Percentiles rank a stretch among this genome's conserved stretches.
phyloP scores from a whole-genome alignment of 2,888 invertebrate species.

The Mythimna ferrago region DNA sequence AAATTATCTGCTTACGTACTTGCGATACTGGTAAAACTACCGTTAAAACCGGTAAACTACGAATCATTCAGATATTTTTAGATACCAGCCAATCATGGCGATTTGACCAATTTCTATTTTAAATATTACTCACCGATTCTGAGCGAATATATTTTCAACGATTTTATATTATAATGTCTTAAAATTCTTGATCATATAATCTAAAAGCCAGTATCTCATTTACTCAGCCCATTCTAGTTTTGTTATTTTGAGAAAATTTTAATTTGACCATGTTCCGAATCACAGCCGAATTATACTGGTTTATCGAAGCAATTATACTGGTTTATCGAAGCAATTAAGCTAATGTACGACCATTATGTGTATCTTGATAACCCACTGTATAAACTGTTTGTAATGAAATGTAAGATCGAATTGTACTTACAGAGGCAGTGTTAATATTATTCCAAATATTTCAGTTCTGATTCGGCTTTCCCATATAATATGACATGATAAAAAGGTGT shows the following conservation, averaged over 20 bases:
- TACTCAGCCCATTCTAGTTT: conserved; percentile 55
- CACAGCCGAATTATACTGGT: conserved; percentile 56
- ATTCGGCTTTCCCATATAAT: conserved; percentile 54
- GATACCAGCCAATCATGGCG: conserved; percentile 21
- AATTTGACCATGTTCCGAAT: conserved; percentile 57
- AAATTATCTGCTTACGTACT: conserved; percentile 52
- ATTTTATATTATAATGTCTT: conserved; percentile 57
- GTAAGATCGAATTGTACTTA: conserved; percentile 33
- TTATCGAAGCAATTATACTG: conserved; percentile 43
- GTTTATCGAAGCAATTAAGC: conserved; percentile 45
- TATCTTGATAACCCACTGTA: conserved; percentile 25
- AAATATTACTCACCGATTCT: conserved; percentile 8
- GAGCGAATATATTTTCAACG: conserved; percentile 52
- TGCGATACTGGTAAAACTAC: conserved; percentile 53
- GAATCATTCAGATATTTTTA: conserved; percentile 23
- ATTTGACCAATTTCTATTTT: conserved; percentile 15
- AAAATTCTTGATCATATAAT: conserved; percentile 59
- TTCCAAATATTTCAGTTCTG: conserved; percentile 61
- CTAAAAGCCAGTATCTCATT: conserved; percentile 54
- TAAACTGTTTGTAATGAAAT: conserved; percentile 41
- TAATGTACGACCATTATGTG: conserved; percentile 36
- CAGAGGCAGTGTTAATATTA: conserved; percentile 39
- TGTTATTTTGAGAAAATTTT: conserved; percentile 51
- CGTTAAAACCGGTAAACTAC: conserved; percentile 45
- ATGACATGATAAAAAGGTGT: conserved; percentile 54